A percentile compares a stretch with the other conserved stretches of the same genome.
Conservation (phyloP, 30 jellyfish, hydroid and myxozoan species). For the Aurelia aurita region DNA sequence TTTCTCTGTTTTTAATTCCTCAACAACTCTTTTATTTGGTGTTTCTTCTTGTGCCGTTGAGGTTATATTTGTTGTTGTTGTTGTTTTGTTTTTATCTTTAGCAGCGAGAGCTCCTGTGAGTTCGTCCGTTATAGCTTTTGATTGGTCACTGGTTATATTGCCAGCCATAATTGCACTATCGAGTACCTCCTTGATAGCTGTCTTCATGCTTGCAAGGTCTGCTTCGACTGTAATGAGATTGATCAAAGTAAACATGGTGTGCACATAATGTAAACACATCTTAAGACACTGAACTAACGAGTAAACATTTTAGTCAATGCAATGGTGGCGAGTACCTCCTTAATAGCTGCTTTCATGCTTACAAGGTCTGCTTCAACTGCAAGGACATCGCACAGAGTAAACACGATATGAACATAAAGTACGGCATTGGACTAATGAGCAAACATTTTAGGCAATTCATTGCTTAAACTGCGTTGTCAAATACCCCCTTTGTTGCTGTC, state of each 20-base stretch:
- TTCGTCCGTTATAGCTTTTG: slow-evolving; percentile 71
- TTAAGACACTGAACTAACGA: too few relatives aligned
- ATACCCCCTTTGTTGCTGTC: too few relatives aligned
- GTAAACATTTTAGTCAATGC: too few relatives aligned
- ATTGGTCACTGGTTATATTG: slow-evolving; percentile 71
- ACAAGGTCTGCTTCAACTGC: too few relatives aligned
- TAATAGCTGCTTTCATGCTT: too few relatives aligned
- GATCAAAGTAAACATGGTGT: neutral
- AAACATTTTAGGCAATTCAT: too few relatives aligned
- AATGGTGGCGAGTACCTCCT: too few relatives aligned
- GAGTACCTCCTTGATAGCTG: slow-evolving; percentile 85
- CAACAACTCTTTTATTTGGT: slow-evolving; percentile 7
- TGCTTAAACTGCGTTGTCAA: too few relatives aligned
- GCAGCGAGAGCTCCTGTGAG: slow-evolving; percentile 59
- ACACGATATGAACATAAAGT: too few relatives aligned
- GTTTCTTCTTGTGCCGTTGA: neutral
- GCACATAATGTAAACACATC: too few relatives aligned
- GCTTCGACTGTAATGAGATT: slow-evolving; percentile 18
- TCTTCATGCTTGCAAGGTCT: slow-evolving; percentile 59
- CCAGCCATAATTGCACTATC: slow-evolving; percentile 78
- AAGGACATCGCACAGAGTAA: too few relatives aligned
- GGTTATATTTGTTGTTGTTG: slow-evolving; percentile 35
- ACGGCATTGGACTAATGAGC: too few relatives aligned
- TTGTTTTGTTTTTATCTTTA: slow-evolving; percentile 65
- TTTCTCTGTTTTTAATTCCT: slow-evolving; percentile 15